Conservation (phyloP, 2,113 vertebrate genomes). For the Xyrauchen texanus region DNA sequence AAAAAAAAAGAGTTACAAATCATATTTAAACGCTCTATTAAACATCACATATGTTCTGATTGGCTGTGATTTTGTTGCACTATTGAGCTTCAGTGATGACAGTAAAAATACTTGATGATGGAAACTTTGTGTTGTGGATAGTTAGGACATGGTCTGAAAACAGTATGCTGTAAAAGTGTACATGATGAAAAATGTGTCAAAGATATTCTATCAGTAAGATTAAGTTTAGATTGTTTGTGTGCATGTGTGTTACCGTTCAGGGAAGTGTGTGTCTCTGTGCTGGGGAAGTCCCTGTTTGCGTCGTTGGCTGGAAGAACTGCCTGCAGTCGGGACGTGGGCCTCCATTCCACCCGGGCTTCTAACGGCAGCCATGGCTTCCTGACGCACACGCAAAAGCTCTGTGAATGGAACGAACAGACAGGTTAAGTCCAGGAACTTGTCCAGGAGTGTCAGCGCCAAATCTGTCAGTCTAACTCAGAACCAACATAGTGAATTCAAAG, state of each 20-base stretch:
- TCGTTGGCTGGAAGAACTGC: slow-evolving; percentile 83
- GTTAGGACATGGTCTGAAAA: too few relatives aligned
- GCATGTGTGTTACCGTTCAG: slow-evolving; percentile 80
- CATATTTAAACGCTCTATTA: not conserved
- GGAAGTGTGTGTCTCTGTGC: slow-evolving; percentile 88
- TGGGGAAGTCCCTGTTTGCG: slow-evolving; percentile 91
- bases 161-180: too few relatives aligned
- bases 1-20: too few relatives aligned
- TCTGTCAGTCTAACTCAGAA: slow-evolving; percentile 10
- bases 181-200: too few relatives aligned
- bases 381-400: slow-evolving; percentile 88
- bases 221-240: too few relatives aligned
- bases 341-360: slow-evolving; percentile 84
- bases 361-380: slow-evolving; percentile 83
- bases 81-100: not conserved
- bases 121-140: not conserved
- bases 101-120: too few relatives aligned
- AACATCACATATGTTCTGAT: not conserved
- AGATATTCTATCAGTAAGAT: too few relatives aligned
- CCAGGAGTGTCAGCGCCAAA: not conserved
- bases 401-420: slow-evolving; percentile 32
- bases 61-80: not conserved
- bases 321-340: slow-evolving; percentile 84
- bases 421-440: slow-evolving; percentile 1
- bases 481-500: not conserved